Base-by-base conservation (phyloP, 2,113 vertebrate genomes). In the Sander lucioperca region DNA sequence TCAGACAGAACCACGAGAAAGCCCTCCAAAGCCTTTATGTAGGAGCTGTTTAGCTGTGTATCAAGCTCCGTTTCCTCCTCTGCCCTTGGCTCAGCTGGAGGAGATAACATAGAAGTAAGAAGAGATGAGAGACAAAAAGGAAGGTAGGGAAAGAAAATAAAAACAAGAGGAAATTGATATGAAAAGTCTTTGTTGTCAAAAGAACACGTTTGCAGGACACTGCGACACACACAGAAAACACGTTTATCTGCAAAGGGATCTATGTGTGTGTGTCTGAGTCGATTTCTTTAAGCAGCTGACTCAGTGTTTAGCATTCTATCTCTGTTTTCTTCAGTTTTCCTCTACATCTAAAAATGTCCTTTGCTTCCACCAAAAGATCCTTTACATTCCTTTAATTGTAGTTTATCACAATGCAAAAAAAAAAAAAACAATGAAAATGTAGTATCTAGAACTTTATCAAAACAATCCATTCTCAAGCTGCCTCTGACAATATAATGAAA, bases 1-100 rank as follows among this genome's bases (percentile, higher is more conserved):
- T 97, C 97, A 3, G 97, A 98, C 48, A 99, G 96, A 91, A 99
- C 97, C 97, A 99, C 96, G 75, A 99, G 97, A 91, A 99, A 99
- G 81, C 98, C 98, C n/a, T 99, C 98, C 76, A 99, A 92, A 70
- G 97, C 98, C 93, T 99, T 99, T 86, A 99, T 92, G 93, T 97
- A 98, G 91, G 97, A 98, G 89, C 97, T 94, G 89, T 97, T 98
- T 73, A 99, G 94, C 85, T 97, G 97, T 33, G 95, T 92, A 86
- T 98, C 97, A 87, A 97, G 94, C 86, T 98, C 98, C 33, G 96
- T 95, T 92, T 96, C 96, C 74, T 95, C 91, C 76, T 94, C 96
- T 74, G 93, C 80, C 82, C 94, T 90, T 30, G 66, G 67, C 45
- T 92, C 88, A 86, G 89, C 94, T 95, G 74, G 11, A 76, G 16